Conservation (phyloP, 2,113 vertebrate genomes). For the Ptyas mucosa region DNA sequence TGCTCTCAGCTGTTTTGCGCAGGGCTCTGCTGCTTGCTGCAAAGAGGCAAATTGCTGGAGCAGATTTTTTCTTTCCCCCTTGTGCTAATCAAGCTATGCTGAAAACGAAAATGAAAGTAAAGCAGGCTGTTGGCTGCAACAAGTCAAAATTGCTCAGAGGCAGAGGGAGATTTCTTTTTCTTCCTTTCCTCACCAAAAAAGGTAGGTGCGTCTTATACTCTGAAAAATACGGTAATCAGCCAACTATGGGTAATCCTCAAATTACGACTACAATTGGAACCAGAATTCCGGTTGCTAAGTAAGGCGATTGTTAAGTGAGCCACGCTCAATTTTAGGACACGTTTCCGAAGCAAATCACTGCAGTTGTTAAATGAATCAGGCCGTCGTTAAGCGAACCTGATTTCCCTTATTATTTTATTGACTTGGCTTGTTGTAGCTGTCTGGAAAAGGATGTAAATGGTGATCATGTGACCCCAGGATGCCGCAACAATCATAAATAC, state of each 20-base stretch:
- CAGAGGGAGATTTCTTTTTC: too few species aligned
- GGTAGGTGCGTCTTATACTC: too few species aligned
- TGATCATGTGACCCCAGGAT: not conserved
- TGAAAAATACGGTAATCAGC: not conserved
- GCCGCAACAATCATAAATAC: not conserved
- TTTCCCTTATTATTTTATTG: not conserved
- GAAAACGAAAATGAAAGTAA: too few species aligned
- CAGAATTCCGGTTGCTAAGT: not conserved
- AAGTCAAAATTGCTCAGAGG: too few species aligned
- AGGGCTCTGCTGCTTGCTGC: too few species aligned
- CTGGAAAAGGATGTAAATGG: not conserved
- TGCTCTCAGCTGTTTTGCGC: too few species aligned
- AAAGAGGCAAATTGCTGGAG: too few species aligned
- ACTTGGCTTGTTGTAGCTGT: not conserved
- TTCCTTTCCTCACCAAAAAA: too few species aligned
- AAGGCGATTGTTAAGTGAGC: not conserved
- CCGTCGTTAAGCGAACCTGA: not conserved
- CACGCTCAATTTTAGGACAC: not conserved
- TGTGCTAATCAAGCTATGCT: too few species aligned
- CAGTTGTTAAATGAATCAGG: not conserved
- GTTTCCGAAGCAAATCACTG: not conserved
- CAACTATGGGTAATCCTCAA: not conserved
- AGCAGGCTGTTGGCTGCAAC: too few species aligned
- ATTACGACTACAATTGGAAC: not conserved
- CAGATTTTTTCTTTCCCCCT: too few species aligned